Evolutionary conservation across 2,113 vertebrate genomes (phyloP), one percentile per base, ranked within the genome.

Genomic region (Neogobius melanostomus): DNA sequence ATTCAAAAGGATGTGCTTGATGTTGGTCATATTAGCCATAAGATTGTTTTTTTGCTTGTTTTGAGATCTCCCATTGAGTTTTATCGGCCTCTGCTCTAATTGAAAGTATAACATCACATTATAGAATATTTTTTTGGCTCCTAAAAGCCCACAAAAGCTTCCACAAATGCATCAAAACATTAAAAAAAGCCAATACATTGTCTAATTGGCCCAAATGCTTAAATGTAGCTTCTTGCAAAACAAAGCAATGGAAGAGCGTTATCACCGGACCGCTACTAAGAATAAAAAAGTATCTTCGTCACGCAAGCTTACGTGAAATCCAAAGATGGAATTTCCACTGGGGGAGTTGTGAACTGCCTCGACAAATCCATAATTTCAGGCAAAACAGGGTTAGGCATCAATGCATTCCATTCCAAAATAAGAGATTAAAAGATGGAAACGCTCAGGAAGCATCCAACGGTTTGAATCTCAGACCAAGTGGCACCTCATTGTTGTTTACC

Each of bases 381-480:
- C 16, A 54, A 36, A 57, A 47, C 10, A 7, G 46, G 2, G 46
- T 7, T 36, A 6, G 9, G 21, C 52, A 11, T 54, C 52, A 57
- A 11, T 11, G 17, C 9, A 56, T 56, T 56, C 28, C 9, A 21
- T 11, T 28, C 28, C 28, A 28, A 9, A 16, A 56, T 16, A 56
- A 56, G 28, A 56, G 17, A 56, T 56, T 28, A 10, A 6, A 56
- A 56, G 9, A 10, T 56, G 16, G 16, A 56, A 56, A 49, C 68
- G 67, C 61, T 65, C 81, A 88, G 85, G 83, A 91, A 90, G 70
- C 56, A 79, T 50, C 77, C 60, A 86, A 82, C 68, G 0, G 16
- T 79, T 82, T 42, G 71, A 71, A 59, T 75, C 62, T 77, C 82
- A 91, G 89, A 91, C 86, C 67, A 87, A 87, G 87, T 80, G 85